These are phyloP conservation scores for Oscheius onirici DNA, from an alignment of 2,888 invertebrate species.

Conservation along the genomic window DNA sequence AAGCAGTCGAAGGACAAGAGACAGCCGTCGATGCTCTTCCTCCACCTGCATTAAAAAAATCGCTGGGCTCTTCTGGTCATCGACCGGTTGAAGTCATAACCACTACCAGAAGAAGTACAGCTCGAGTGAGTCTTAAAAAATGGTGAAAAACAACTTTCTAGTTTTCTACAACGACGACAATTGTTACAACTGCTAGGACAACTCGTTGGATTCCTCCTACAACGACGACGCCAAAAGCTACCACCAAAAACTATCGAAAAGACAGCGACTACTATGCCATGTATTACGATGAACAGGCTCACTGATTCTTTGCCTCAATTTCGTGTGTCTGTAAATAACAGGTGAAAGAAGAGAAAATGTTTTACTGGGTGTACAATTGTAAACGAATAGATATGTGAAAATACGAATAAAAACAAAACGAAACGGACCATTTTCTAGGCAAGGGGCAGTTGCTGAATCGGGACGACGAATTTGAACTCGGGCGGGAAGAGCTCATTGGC, in stretches of 20 bases:
- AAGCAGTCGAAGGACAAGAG: constrained; percentile 29
- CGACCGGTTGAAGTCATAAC: neutral
- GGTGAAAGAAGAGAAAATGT: constrained; percentile 3
- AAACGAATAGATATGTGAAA: neutral
- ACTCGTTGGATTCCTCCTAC: constrained; percentile 26
- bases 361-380: neutral
- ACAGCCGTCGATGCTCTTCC: constrained; percentile 25
- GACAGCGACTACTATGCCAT: constrained; percentile 69
- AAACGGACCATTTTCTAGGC: neutral
- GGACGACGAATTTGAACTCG: neutral
- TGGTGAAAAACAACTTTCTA: constrained; percentile 26
- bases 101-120: constrained; percentile 1
- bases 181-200: constrained; percentile 29
- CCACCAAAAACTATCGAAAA: constrained; percentile 59
- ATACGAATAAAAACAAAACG: neutral
- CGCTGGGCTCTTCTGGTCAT: neutral
- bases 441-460: neutral
- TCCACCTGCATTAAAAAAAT: constrained; percentile 10
- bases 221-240: constrained; percentile 38
- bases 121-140: neutral
- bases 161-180: neutral
- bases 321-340: neutral
- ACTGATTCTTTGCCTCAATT: neutral
- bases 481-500: constrained; percentile 10
- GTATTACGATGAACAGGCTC: constrained; percentile 64